Percentiles rank a stretch among this genome's conserved stretches.
Conservation (phyloP, 2,888 invertebrate genomes). For the Agrenia bidenticulata region DNA sequence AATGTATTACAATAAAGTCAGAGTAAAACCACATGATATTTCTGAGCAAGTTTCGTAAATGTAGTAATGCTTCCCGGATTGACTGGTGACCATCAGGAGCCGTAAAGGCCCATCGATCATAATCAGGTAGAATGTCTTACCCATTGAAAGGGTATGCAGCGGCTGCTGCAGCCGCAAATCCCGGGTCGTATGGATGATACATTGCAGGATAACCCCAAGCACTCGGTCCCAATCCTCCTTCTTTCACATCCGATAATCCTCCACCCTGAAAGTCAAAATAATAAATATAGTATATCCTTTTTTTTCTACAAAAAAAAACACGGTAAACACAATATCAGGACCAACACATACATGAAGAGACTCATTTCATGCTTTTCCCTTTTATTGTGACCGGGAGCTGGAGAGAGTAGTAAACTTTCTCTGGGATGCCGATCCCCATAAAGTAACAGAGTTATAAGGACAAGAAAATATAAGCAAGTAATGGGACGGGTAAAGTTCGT, state of each 20-base stretch:
- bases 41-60: background rate
- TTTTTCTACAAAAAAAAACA: conserved; percentile 6
- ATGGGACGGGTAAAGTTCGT: too few relatives aligned
- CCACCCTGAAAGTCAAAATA: conserved; percentile 39
- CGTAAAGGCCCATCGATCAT: conserved; percentile 46
- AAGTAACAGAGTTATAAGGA: too few relatives aligned
- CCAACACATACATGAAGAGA: background rate
- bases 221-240: conserved; percentile 68
- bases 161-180: conserved; percentile 58
- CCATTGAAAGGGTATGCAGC: conserved; percentile 88
- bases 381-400: background rate
- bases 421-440: too few relatives aligned
- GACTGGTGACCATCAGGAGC: conserved; percentile 12
- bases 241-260: conserved; percentile 55
- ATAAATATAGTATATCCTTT: conserved; percentile 4
- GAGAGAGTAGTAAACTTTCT: conserved; percentile 2
- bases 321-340: background rate
- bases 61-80: conserved; percentile 14
- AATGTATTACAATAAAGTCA: background rate
- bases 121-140: conserved; percentile 61
- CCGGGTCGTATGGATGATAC: conserved; percentile 84
- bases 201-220: conserved; percentile 89
- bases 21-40: too few relatives aligned
- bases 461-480: too few relatives aligned
- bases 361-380: conserved; percentile 3